A percentile compares a stretch with the other conserved stretches of the same genome.
Evolutionary conservation across 1,140 invertebrate genomes (phyloP).

Genomic region (Drosophila lini): DNA sequence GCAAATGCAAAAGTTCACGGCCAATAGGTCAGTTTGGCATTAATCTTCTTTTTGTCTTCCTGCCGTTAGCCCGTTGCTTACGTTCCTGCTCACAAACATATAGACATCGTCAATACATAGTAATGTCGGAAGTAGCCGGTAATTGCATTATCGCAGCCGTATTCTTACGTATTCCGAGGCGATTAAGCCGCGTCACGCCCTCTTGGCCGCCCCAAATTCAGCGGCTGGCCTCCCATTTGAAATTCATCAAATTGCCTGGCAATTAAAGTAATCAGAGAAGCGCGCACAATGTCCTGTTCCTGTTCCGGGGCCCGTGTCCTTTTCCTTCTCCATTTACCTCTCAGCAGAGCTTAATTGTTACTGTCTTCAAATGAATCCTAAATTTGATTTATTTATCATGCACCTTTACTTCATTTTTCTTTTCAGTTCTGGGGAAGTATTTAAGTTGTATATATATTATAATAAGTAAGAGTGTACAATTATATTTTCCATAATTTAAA

Average conservation of each 20-base stretch:
- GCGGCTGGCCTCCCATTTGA: slow-evolving; percentile 36
- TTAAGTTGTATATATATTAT: no score
- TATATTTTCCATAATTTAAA: no score
- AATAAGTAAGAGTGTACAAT: no score
- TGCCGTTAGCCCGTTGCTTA: background rate
- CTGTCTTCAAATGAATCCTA: no score
- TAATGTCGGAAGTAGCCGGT: slow-evolving; percentile 35
- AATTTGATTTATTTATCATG: no score
- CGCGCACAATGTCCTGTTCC: slow-evolving; percentile 19
- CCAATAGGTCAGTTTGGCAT: slow-evolving; percentile 48
- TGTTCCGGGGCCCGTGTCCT: slow-evolving; percentile 3
- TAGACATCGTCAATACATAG: background rate
- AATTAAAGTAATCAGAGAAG: slow-evolving; percentile 60
- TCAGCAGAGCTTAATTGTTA: no score
- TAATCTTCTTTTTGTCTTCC: slow-evolving; percentile 37
- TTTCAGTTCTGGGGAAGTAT: no score
- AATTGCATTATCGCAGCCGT: slow-evolving; percentile 49
- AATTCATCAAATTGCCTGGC: slow-evolving; percentile 56
- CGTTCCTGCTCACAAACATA: background rate
- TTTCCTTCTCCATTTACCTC: background rate
- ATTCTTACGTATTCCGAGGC: slow-evolving; percentile 11
- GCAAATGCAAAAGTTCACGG: slow-evolving; percentile 72
- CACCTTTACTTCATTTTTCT: no score
- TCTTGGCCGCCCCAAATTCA: background rate
- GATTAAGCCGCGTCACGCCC: slow-evolving; percentile 16